Percentiles rank a stretch among this genome's conserved stretches.
Evolutionary conservation across 2,113 vertebrate species (phyloP).

Genomic region (Tetraodon nigroviridis): DNA sequence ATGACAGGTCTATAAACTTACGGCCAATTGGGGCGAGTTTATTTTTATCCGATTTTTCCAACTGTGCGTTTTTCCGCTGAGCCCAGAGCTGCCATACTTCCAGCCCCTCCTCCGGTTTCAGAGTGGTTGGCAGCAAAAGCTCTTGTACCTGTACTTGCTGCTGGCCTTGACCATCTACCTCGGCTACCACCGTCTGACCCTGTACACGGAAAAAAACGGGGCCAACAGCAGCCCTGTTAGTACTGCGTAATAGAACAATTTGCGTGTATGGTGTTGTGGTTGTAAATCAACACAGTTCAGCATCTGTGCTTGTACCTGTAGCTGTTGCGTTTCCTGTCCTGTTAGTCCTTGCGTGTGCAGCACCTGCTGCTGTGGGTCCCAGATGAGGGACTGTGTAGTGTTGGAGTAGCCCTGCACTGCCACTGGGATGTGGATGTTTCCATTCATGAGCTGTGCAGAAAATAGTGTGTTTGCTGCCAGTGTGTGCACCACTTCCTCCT

Average conservation of each 20-base stretch:
- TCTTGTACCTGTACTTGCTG: slow-evolving; percentile 90
- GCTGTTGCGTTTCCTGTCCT: slow-evolving; percentile 82
- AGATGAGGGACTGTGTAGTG: slow-evolving; percentile 93
- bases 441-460: slow-evolving; percentile 98
- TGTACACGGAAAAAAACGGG: slow-evolving; percentile 40
- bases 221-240: slow-evolving; percentile 6
- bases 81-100: slow-evolving; percentile 97
- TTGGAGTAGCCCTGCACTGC: slow-evolving; percentile 94
- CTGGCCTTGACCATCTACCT: slow-evolving; percentile 69
- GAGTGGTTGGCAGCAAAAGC: slow-evolving; percentile 87
- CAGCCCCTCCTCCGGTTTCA: slow-evolving; percentile 96
- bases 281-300: background rate
- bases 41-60: slow-evolving; percentile 92
- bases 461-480: slow-evolving; percentile 78
- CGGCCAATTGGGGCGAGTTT: slow-evolving; percentile 95
- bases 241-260: background rate
- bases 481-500: slow-evolving; percentile 97
- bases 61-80: slow-evolving; percentile 91
- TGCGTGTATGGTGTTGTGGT: background rate
- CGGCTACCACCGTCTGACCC: slow-evolving; percentile 84
- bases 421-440: slow-evolving; percentile 99
- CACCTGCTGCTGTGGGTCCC: slow-evolving; percentile 85
- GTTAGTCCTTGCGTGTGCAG: slow-evolving; percentile 67
- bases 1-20: slow-evolving; percentile 67
- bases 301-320: slow-evolving; percentile 62